Base-by-base conservation (phyloP, 2,888 invertebrate genomes). In the Strigamia transsilvanica region DNA sequence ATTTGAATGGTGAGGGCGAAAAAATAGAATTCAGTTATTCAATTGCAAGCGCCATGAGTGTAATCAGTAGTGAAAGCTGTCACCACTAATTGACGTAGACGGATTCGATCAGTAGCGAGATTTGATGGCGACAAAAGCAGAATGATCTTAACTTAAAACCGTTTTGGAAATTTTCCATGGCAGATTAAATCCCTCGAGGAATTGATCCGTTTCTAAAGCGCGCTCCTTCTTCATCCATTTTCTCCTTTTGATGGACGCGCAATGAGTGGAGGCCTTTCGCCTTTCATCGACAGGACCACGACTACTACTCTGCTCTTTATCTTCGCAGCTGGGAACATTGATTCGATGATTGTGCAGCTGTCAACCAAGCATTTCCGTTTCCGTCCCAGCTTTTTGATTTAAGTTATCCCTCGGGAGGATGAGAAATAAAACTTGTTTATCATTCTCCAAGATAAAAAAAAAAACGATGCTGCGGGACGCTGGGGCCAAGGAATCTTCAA, bases 161-260 rank as follows among this genome's bases (percentile, higher is more conserved):
- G 18, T 56, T 27, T 56, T 56, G 56, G 18, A 56, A 18, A 56
- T 56, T 56, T 56, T 56, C 56, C 56, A 56, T 18, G 56, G 56
- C 56, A 56, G 56, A 56, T 56, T 56, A 56, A 56, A 56, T 56
- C 56, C 56, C 56, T 56, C 56, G 56, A 56, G 56, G 18, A 56
- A 56, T 9, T 18, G 56, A 56, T 56, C 56, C 56, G 56, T 18
- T 56, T 56, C 56, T 18, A 21, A 10, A 21, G 56, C 56, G 18
- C 56, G 56, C 21, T 18, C 10, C 56, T 56, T 56, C 56, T 21
- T 18, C 56, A 18, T 18, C 56, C n/a, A 18, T 56, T 51, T n/a
- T n/a, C 51, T n/a, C 5, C 56, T 56, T 18, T 56, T 56, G 56
- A 56, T 56, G 56, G 56, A 56, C 56, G 56, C 18, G n/a, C 21